Percentiles rank a stretch among this genome's conserved stretches.
Conservation (phyloP, 2,797 vertebrate species). For the Argyrosomus regius region DNA sequence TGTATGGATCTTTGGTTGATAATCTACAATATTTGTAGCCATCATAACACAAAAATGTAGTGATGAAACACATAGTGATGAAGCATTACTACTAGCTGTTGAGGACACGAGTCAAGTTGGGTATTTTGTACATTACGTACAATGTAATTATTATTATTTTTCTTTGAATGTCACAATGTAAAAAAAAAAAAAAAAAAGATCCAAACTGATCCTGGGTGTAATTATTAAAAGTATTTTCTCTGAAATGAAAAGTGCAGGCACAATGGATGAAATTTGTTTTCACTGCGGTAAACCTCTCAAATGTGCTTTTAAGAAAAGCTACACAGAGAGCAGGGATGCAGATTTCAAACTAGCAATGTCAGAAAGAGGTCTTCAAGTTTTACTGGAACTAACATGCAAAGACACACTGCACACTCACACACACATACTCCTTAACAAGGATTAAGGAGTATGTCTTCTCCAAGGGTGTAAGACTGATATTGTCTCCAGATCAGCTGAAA, state of each 20-base stretch:
- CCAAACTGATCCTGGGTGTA: not conserved
- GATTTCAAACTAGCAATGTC: constrained; percentile 51
- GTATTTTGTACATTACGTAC: not conserved
- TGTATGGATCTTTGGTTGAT: not conserved
- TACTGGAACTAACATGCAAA: constrained; percentile 11
- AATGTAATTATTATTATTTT: not conserved
- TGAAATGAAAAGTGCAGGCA: not conserved
- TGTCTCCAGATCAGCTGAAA: constrained; percentile 52
- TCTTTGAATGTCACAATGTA: not conserved
- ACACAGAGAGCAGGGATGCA: constrained; percentile 2
- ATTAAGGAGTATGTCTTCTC: constrained; percentile 2
- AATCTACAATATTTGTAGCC: not conserved
- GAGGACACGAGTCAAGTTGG: constrained; percentile 1
- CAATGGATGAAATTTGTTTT: not conserved
- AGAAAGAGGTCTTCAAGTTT: constrained; percentile 22
- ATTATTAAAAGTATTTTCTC: not conserved
- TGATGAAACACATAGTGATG: not conserved
- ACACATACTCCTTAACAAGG: not conserved
- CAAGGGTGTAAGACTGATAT: constrained; percentile 24
- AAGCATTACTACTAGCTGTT: not conserved
- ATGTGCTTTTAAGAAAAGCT: not conserved
- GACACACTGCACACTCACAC: constrained; percentile 17
- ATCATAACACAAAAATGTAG: not conserved
- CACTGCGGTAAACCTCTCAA: constrained; percentile 2
- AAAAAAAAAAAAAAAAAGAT: not conserved